Evolutionary conservation across 2,888 invertebrate species (phyloP).

Genomic region (Ischnura elegans): DNA sequence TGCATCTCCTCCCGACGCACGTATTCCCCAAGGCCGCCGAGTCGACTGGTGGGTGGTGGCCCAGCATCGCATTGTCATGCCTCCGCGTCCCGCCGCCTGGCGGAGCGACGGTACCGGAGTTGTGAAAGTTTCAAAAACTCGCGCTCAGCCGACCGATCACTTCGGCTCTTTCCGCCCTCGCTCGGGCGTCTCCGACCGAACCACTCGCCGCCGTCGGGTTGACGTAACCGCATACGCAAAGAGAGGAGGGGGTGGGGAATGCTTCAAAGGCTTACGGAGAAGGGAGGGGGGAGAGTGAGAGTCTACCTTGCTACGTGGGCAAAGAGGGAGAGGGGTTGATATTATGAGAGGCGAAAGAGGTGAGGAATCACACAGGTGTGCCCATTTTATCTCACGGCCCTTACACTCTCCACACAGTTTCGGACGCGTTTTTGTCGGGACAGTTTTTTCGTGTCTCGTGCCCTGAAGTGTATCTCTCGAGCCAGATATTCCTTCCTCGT

Average conservation of each 20-base stretch:
- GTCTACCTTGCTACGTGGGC: constrained; percentile 33
- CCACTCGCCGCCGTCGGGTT: neutral
- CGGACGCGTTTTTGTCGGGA: neutral
- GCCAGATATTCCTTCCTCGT: no score
- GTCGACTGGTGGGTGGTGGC: neutral
- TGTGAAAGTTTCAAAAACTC: constrained; percentile 55
- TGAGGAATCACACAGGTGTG: constrained; percentile 65
- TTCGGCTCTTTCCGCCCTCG: constrained; percentile 2
- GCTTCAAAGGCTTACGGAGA: neutral
- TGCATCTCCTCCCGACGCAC: neutral
- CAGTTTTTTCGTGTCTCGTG: neutral
- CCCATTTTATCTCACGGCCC: constrained; percentile 5
- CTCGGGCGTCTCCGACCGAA: constrained; percentile 35
- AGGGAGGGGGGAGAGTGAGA: neutral
- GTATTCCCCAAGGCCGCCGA: constrained; percentile 15
- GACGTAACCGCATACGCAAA: constrained; percentile 29
- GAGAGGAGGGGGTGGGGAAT: neutral
- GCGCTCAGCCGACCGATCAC: neutral
- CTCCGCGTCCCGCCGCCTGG: neutral
- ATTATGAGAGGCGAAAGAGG: constrained; percentile 28
- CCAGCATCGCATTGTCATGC: neutral
- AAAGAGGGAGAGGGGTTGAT: neutral
- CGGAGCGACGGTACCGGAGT: neutral
- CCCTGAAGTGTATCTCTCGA: no score
- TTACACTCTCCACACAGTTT: neutral